Conservation (phyloP, 2,888 invertebrate genomes). For the Diaperis boleti region DNA sequence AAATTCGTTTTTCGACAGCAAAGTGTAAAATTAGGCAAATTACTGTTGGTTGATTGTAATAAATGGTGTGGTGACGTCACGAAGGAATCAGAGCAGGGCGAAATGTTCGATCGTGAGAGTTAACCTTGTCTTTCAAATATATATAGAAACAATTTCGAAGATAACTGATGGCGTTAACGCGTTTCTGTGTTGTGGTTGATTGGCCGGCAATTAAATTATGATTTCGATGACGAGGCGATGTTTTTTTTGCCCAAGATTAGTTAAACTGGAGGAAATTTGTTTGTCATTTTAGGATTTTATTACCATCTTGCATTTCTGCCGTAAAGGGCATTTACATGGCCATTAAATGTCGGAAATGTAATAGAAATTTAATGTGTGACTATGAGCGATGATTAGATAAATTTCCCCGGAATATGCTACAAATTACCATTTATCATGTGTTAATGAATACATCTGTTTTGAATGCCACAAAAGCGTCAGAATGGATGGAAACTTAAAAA, state of each 20-base stretch:
- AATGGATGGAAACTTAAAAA: too few species aligned
- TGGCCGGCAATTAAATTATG: neutral
- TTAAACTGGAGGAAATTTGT: too few species aligned
- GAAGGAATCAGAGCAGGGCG: constrained; percentile 33
- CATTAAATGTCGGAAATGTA: too few species aligned
- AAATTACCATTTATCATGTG: too few species aligned
- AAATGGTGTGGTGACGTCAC: constrained; percentile 36
- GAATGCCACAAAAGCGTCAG: too few species aligned
- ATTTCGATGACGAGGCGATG: neutral
- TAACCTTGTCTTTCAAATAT: constrained; percentile 31
- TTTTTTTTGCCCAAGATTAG: neutral
- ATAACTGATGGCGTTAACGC: constrained; percentile 8
- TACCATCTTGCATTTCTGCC: too few species aligned
- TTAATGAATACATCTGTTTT: too few species aligned
- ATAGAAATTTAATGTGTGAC: too few species aligned
- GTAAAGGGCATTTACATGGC: too few species aligned
- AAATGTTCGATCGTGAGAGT: constrained; percentile 31
- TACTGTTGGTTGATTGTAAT: constrained; percentile 17
- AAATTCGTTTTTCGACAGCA: constrained; percentile 15
- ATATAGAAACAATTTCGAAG: constrained; percentile 16
- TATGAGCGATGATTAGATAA: too few species aligned
- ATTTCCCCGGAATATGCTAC: too few species aligned
- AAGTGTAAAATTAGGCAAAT: constrained; percentile 20
- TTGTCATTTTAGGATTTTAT: too few species aligned
- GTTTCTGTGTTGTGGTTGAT: neutral